Conservation (phyloP, 2,113 vertebrate genomes). For the Pycnonotus jocosus region DNA sequence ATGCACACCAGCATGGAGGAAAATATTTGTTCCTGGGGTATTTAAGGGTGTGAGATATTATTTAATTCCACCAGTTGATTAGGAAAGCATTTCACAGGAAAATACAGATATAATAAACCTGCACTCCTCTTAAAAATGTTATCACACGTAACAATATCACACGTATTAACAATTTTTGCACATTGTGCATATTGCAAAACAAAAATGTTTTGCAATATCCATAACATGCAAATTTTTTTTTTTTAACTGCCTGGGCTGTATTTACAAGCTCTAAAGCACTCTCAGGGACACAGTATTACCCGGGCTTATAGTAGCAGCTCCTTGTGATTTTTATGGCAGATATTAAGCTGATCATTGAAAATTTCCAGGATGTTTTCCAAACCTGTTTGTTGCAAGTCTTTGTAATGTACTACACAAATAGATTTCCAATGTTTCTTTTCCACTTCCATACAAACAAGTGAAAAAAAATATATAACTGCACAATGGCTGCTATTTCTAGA, state of each 20-base stretch:
- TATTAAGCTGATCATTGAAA: neutral
- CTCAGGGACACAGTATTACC: neutral
- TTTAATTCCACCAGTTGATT: neutral
- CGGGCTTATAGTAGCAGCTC: neutral
- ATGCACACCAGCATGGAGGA: neutral
- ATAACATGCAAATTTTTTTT: neutral
- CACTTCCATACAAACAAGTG: slow-evolving; percentile 13
- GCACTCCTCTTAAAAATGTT: neutral
- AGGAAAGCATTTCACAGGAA: neutral
- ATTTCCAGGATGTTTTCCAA: slow-evolving; percentile 9
- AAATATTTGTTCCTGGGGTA: neutral
- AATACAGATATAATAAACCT: neutral
- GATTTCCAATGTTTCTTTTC: slow-evolving; percentile 18
- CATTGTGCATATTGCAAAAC: no score
- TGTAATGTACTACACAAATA: slow-evolving; percentile 11
- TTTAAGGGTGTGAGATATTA: neutral
- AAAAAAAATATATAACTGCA: neutral
- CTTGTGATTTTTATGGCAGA: neutral
- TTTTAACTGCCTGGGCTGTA: neutral
- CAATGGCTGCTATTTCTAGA: slow-evolving; percentile 58
- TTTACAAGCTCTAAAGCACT: neutral
- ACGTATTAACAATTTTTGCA: no score
- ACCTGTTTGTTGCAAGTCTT: slow-evolving; percentile 23
- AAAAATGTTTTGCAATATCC: neutral
- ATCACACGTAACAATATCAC: no score